Evolutionary conservation across 2,797 vertebrate species (phyloP).

Genomic region (Bovichtus variegatus): DNA sequence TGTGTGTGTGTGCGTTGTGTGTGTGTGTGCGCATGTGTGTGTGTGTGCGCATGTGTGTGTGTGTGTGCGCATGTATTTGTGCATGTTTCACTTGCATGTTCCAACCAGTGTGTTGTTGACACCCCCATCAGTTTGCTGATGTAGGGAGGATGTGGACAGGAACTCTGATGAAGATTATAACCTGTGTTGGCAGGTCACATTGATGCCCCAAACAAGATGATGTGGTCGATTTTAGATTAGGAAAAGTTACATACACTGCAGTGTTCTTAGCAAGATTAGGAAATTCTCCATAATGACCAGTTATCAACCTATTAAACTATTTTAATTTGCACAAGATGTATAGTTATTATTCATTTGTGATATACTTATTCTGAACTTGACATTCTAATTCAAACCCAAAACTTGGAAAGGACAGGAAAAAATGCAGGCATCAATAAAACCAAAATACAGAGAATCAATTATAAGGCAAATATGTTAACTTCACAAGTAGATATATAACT

Average conservation of each 20-base stretch:
- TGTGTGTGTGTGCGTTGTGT: not conserved
- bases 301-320: not conserved
- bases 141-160: not conserved
- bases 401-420: no score
- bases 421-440: no score
- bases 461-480: not conserved
- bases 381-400: not conserved
- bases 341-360: not conserved
- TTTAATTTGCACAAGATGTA: not conserved
- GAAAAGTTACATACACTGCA: not conserved
- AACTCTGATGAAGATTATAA: not conserved
- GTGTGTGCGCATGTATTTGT: constrained; percentile 12
- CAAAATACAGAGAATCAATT: not conserved
- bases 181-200: not conserved
- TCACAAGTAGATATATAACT: no score
- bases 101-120: constrained; percentile 1
- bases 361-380: not conserved
- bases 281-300: not conserved
- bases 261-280: not conserved
- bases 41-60: not conserved
- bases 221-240: not conserved
- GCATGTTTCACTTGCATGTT: constrained; percentile 30
- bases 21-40: not conserved
- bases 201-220: not conserved
- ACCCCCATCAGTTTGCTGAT: not conserved